Percentiles rank a stretch among this genome's conserved stretches.
phyloP scores from a whole-genome alignment of 2,888 invertebrate species.

The Molanna angustata region DNA sequence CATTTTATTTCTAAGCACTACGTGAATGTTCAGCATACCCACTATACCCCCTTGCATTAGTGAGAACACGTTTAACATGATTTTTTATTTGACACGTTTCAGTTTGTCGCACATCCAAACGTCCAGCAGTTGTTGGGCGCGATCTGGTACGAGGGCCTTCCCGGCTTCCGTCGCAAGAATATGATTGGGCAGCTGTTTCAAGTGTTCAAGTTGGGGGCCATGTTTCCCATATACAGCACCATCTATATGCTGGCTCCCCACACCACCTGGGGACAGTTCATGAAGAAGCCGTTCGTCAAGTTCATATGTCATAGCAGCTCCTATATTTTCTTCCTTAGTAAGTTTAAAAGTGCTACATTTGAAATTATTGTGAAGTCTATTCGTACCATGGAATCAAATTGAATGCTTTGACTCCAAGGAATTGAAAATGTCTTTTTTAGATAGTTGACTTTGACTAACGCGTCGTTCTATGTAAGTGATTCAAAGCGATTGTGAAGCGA shows the following conservation, averaged over 20 bases:
- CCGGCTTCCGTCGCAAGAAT: constrained; percentile 88
- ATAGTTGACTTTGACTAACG: no score
- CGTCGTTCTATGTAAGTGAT: no score
- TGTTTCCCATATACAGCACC: constrained; percentile 91
- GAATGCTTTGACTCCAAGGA: no score
- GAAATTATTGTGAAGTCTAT: no score
- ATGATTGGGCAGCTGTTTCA: constrained; percentile 85
- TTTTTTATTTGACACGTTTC: constrained; percentile 14
- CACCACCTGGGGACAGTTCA: constrained; percentile 81
- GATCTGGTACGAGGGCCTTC: constrained; percentile 94
- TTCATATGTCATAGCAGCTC: constrained; percentile 97
- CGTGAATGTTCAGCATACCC: no score
- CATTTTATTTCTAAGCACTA: no score
- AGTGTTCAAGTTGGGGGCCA: constrained; percentile 80
- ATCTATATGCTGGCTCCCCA: constrained; percentile 91
- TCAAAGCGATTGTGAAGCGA: no score
- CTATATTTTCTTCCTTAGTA: constrained; percentile 93
- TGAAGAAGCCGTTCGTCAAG: constrained; percentile 98
- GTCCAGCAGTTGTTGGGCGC: constrained; percentile 89
- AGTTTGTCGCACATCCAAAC: constrained; percentile 95
- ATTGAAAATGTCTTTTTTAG: no score
- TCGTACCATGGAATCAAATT: no score
- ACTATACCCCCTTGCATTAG: no score
- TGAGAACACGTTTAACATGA: no score
- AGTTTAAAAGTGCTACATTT: constrained; percentile 53